A percentile compares a stretch with the other conserved stretches of the same genome.
Evolutionary conservation across 2,113 vertebrate genomes (phyloP).

Genomic region (Paradoxurus hermaphroditus): DNA sequence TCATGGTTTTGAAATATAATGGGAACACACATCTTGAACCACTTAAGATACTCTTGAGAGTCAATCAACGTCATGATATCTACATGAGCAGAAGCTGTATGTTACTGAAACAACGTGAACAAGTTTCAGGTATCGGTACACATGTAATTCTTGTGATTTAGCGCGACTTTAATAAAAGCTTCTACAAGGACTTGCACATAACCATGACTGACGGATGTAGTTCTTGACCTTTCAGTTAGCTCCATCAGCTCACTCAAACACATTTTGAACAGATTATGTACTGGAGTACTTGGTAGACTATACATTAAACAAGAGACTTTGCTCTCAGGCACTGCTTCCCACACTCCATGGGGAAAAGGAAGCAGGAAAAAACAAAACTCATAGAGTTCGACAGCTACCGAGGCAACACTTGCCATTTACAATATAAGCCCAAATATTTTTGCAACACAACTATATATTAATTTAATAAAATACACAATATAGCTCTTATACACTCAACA

Average conservation of each 20-base stretch:
- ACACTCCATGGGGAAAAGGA: slow-evolving; percentile 91
- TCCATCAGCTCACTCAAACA: slow-evolving; percentile 91
- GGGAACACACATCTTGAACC: slow-evolving; percentile 65
- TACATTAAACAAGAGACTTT: slow-evolving; percentile 93
- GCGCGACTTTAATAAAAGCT: slow-evolving; percentile 80
- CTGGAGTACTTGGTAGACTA: slow-evolving; percentile 90
- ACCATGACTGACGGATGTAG: slow-evolving; percentile 81
- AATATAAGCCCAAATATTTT: slow-evolving; percentile 99
- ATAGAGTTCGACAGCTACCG: slow-evolving; percentile 99
- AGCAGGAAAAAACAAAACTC: slow-evolving; percentile 97
- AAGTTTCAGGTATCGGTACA: slow-evolving; percentile 76
- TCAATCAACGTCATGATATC: slow-evolving; percentile 63
- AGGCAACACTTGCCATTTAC: slow-evolving; percentile 99
- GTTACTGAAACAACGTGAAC: slow-evolving; percentile 56
- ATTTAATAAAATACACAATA: slow-evolving; percentile 99
- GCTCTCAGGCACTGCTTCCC: slow-evolving; percentile 93
- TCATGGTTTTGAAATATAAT: slow-evolving; percentile 69
- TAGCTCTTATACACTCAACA: slow-evolving; percentile 99
- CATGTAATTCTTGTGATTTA: slow-evolving; percentile 82
- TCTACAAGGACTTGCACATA: slow-evolving; percentile 86
- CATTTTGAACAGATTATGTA: slow-evolving; percentile 95
- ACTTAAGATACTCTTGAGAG: slow-evolving; percentile 67
- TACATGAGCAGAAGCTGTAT: slow-evolving; percentile 67
- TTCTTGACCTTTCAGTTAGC: slow-evolving; percentile 84
- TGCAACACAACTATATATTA: slow-evolving; percentile 99